These are phyloP conservation scores for Ormyrus pomaceus DNA, from an alignment of 2,888 invertebrate genomes.

Conservation along the genomic window DNA sequence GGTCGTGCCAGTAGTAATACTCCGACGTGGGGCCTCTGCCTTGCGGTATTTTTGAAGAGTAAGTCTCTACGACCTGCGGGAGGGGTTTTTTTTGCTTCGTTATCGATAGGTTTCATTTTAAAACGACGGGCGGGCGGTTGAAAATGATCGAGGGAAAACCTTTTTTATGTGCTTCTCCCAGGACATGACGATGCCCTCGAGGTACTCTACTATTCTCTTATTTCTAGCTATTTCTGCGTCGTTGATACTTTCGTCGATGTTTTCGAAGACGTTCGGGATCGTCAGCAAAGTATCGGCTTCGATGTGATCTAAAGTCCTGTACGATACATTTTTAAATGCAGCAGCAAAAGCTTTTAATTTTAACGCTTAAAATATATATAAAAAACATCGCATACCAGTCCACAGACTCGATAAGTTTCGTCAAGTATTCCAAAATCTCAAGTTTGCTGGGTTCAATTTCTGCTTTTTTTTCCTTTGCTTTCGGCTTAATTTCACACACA, in stretches of 20 bases:
- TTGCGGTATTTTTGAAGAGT: constrained; percentile 76
- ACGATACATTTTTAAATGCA: neutral
- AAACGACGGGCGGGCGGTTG: too few relatives aligned
- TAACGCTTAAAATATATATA: neutral
- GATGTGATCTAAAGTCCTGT: constrained; percentile 85
- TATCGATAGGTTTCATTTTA: too few relatives aligned
- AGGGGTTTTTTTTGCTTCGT: neutral
- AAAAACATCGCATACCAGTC: constrained; percentile 63
- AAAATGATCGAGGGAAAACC: constrained; percentile 64
- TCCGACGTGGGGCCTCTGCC: constrained; percentile 90
- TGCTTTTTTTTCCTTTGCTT: neutral
- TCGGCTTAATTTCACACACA: neutral
- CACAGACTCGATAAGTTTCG: constrained; percentile 66
- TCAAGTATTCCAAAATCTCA: constrained; percentile 65
- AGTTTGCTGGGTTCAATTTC: constrained; percentile 57
- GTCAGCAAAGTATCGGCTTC: constrained; percentile 85
- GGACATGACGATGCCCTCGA: constrained; percentile 81
- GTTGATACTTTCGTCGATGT: constrained; percentile 74
- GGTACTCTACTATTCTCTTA: constrained; percentile 76
- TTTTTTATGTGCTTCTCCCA: constrained; percentile 83
- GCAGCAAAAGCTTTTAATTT: neutral
- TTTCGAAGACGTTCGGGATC: constrained; percentile 79
- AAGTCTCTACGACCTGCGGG: constrained; percentile 65
- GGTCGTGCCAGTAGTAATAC: constrained; percentile 90
- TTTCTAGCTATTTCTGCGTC: constrained; percentile 76